Evolutionary conservation across 2,888 invertebrate species (phyloP), one percentile per base, ranked within the genome.

Genomic region (Cistogaster globosa): DNA sequence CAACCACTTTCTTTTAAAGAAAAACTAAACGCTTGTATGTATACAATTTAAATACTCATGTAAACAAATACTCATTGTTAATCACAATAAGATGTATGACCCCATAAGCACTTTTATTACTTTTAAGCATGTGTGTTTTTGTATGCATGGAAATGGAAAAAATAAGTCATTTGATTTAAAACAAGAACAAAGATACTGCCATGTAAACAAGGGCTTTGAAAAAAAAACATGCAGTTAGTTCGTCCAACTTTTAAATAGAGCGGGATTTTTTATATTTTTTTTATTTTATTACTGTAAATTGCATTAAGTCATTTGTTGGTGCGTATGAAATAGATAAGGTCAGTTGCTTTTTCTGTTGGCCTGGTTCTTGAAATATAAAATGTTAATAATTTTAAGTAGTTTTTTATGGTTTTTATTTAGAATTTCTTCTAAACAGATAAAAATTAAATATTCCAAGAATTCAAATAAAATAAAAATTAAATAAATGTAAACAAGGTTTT

Each of bases 1-100:
- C 16, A 57, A 55, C 20, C 32, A 72, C 48, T 72, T n/a, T n/a
- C n/a, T 42, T 22, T n/a, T 7, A 0, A 36, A 26, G 26, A 18
- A 22, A 32, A 26, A 14, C 16, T 42, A 75, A 55, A 45, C 22
- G 26, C 20, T 26, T 68, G 26, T 45, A 65, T 48, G 58, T 42
- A 65, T 67, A 71, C 36, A 60, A 51, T 32, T 18, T 32, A 58
- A 62, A 16, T 12, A 38, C 26, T 42, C 62, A 55, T 53, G 55
- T 32, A 75, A 55, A 22, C 60, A 74, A 48, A 42, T 42, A 45
- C 38, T n/a, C 57, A 71, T 71, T 58, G 16, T 51, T 68, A 65
- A 42, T 63, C 76, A 82, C 42, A 71, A 65, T 57, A 63, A 58
- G 71, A 71, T 57, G 62, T 48, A 71, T 83, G 82, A 77, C 82